Evolutionary conservation across 2,797 vertebrate genomes (phyloP).

Genomic region (Coregonus suidteri): DNA sequence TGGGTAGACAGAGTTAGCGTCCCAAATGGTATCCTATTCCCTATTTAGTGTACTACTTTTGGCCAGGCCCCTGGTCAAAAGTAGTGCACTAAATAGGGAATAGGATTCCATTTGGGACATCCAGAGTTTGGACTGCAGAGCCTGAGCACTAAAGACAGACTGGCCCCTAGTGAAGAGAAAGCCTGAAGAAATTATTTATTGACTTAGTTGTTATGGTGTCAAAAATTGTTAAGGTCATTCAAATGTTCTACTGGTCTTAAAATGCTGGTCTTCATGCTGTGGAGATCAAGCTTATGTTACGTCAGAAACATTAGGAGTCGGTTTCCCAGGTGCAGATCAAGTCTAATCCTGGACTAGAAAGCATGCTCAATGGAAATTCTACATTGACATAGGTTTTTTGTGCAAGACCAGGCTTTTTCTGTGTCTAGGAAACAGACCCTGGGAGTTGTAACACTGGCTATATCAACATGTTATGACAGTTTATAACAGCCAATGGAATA

Average conservation of each 20-base stretch:
- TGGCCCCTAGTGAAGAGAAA: slow-evolving; percentile 61
- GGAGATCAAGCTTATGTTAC: not conserved
- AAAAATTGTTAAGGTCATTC: not conserved
- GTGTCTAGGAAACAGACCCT: too few species aligned
- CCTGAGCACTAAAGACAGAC: slow-evolving; percentile 25
- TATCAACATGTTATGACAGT: too few species aligned
- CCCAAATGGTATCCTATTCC: not conserved
- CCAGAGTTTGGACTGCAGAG: slow-evolving; percentile 59
- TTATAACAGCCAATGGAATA: not conserved
- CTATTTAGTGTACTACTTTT: not conserved
- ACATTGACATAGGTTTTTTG: too few species aligned
- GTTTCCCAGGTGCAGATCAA: not conserved
- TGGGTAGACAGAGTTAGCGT: too few species aligned
- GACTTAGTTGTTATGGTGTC: not conserved
- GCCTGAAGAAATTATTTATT: not conserved
- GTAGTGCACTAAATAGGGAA: not conserved
- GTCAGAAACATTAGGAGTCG: not conserved
- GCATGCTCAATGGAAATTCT: not conserved
- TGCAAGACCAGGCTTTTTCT: too few species aligned
- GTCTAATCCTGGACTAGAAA: not conserved
- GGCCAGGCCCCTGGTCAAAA: too few species aligned
- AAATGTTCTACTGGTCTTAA: not conserved
- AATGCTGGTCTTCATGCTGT: not conserved
- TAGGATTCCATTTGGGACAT: not conserved
- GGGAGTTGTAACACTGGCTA: too few species aligned